These are phyloP conservation scores for Nothura maculosa DNA, from an alignment of 2,797 vertebrate species.

Conservation along the genomic window DNA sequence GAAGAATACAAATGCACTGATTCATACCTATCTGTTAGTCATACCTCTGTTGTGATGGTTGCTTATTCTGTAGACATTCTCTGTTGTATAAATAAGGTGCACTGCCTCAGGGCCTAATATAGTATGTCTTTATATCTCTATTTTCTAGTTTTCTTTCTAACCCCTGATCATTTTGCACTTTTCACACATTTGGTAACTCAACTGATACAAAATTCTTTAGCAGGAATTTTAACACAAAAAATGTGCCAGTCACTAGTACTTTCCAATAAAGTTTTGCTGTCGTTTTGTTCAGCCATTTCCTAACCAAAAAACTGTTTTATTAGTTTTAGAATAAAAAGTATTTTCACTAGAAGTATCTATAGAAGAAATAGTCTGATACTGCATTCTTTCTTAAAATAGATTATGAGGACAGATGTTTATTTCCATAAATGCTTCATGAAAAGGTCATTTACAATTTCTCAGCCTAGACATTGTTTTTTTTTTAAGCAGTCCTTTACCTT, in stretches of 20 bases:
- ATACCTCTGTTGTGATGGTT: slow-evolving; percentile 65
- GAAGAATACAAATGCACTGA: slow-evolving; percentile 59
- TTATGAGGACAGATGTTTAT: neutral
- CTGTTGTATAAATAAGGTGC: slow-evolving; percentile 68
- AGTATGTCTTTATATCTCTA: slow-evolving; percentile 47
- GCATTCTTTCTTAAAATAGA: neutral
- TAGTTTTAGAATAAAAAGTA: neutral
- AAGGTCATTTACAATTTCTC: neutral
- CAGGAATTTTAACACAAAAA: neutral
- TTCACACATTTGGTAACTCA: neutral
- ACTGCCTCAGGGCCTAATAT: slow-evolving; percentile 63
- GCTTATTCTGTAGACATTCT: slow-evolving; percentile 61
- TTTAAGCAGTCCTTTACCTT: neutral
- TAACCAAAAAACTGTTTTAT: neutral
- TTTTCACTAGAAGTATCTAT: neutral
- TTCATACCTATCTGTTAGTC: slow-evolving; percentile 66
- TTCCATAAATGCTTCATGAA: slow-evolving; percentile 23
- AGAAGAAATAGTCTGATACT: neutral
- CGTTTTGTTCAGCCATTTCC: neutral
- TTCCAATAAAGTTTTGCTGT: neutral
- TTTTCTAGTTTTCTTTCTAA: slow-evolving; percentile 45
- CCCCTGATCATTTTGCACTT: neutral
- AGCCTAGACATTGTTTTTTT: neutral
- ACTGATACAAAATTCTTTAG: neutral
- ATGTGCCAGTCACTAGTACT: neutral